Base-by-base conservation (phyloP, 2,888 invertebrate species). In the Drosophila macrospina region DNA sequence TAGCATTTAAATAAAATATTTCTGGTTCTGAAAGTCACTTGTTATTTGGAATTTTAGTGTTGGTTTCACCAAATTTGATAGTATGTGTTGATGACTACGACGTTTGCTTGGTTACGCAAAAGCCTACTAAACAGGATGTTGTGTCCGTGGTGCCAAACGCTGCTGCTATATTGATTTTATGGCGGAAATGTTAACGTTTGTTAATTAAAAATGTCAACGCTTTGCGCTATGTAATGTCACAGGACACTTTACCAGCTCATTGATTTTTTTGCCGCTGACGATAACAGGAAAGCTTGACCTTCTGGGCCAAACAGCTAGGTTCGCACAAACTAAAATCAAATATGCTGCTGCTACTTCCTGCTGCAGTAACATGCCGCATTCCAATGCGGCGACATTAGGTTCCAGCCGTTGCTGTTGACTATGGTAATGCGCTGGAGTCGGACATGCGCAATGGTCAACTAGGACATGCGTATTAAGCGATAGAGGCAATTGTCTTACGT, bases 311-410 rank as follows among this genome's bases (percentile, higher is more conserved):
- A 42, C 62, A 65, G 61, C 54, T 54, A 15, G 37, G 47, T 45
- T 54, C 41, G 10, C 32, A 32, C 39, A 61, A 60, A 59, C 50
- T 41, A 51, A 60, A 57, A 37, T 36, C 20, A 44, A 65, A 42
- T 50, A 39, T 36, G 10, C 39, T 41, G 32, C 47, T 59, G n/a
- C 20, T 41, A 56, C 51, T 51, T 57, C 24, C 52, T 50, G 45
- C 67, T 68, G 70, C 67, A 73, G 56, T 64, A 79, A 79, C 66
- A 70, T 72, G 71, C 68, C 80, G 69, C 66, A 69, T 87, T 87
- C 85, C 88, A 84, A 60, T 65, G 47, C 63, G 63, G 60, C 59
- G 34, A 72, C 61, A 30, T 51, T 16, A 10, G 42, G 20, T 63
- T 74, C 74, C 74, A 74, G 74, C 34, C 51, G 41, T 57, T 60